These are phyloP conservation scores for Saturnia japonica DNA, from an alignment of 2,888 invertebrate genomes.

Conservation along the genomic window DNA sequence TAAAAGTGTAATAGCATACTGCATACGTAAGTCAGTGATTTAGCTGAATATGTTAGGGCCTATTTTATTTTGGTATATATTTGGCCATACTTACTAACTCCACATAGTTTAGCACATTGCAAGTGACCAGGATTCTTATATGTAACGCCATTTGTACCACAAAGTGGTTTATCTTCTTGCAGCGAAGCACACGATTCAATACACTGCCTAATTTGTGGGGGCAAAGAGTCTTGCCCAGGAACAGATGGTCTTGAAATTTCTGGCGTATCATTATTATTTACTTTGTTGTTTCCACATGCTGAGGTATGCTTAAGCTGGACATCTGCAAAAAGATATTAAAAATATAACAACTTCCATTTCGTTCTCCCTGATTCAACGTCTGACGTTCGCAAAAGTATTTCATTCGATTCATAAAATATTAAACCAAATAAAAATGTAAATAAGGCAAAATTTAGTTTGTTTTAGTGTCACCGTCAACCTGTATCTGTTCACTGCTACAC, in stretches of 20 bases:
- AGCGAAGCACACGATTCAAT: conserved; percentile 39
- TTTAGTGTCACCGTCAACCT: no score
- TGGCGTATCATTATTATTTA: conserved; percentile 16
- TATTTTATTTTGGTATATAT: no score
- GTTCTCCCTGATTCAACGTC: background rate
- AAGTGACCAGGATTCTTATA: no score
- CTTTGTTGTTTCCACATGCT: conserved; percentile 21
- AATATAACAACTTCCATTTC: background rate
- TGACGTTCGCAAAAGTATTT: no score
- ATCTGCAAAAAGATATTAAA: conserved; percentile 29
- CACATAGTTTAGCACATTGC: no score
- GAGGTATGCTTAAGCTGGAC: conserved; percentile 29
- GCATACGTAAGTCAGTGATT: no score
- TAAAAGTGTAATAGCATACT: no score
- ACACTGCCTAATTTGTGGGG: conserved; percentile 23
- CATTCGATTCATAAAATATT: no score
- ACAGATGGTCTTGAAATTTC: conserved; percentile 1
- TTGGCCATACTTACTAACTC: conserved; percentile 48
- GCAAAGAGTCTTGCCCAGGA: background rate
- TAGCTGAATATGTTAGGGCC: no score
- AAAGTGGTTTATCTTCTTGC: conserved; percentile 70
- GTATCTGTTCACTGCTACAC: no score
- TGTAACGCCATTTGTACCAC: conserved; percentile 56
- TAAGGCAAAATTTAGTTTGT: no score
- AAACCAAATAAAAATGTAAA: no score